Base-by-base conservation (phyloP, 1,140 invertebrate genomes). In the Diorhabda sublineata region DNA sequence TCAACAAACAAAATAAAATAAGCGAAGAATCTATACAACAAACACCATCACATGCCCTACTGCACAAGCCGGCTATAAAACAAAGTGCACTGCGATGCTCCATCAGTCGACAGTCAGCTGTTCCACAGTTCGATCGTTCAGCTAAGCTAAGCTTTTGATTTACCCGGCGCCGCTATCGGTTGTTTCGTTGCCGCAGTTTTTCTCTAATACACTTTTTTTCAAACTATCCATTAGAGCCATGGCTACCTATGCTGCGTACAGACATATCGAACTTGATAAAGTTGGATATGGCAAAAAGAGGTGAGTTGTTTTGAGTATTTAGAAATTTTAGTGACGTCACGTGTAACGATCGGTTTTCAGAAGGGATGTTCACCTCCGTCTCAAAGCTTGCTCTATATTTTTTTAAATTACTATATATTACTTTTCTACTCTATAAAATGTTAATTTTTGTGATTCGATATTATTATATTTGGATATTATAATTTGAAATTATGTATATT, bases 241-340 rank as follows among this genome's bases (percentile, higher is more conserved):
- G 88, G 88, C 88, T 69, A 87, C 88, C 68, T 89, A 89, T 81
- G 87, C 88, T 66, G 83, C 87, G 4, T 89, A 89, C 81, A 85
- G 88, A 77, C 88, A 90, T 80, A 86, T 90, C 75, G 88, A 90
- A 76, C 83, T 90, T 68, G 88, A 89, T 81, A 89, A 89, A 75
- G 85, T 90, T 70, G 88, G 88, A 77, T 88, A 86, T 77, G 88
- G 88, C 66, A 90, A 90, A 80, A 88, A 88, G 81, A 89, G 88
- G 88, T 89, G 84, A 77, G 74, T 71, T 3, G 7, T 65, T 6
- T 26, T 67, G 58, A 11, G 7, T 60, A 60, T 66, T 44, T 26
- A 26, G 26, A 26, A 6, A 26, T 4, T 8, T 3, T 42, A 9
- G 57, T 43, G 65, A 58, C 43, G 65, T 52, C 52, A n/a, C 11